Evolutionary conservation across 2,113 vertebrate species (phyloP).

Genomic region (Puffinus mauretanicus): DNA sequence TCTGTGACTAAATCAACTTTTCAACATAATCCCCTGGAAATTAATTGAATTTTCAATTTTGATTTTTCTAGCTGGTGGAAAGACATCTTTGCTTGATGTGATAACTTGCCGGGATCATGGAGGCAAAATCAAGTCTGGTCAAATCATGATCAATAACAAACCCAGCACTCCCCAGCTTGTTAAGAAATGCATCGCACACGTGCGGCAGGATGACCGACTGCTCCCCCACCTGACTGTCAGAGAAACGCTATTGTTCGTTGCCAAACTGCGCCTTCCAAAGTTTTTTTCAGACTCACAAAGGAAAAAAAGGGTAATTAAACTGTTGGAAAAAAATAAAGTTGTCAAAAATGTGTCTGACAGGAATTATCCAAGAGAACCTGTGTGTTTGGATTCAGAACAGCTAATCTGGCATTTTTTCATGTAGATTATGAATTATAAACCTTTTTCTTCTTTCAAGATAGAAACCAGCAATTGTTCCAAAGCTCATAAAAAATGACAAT

Average conservation of each 20-base stretch:
- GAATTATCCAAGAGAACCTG: conserved; percentile 37
- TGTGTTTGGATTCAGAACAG: conserved; percentile 49
- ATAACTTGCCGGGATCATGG: conserved; percentile 88
- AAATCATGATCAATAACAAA: conserved; percentile 85
- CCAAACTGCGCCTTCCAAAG: conserved; percentile 88
- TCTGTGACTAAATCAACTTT: background rate
- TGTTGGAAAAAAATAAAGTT: conserved; percentile 56
- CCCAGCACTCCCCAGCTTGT: conserved; percentile 83
- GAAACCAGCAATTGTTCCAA: conserved; percentile 49
- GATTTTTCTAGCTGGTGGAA: conserved; percentile 81
- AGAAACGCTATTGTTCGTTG: conserved; percentile 88
- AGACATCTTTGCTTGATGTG: conserved; percentile 89
- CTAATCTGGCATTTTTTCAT: conserved; percentile 49
- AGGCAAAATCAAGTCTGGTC: conserved; percentile 81
- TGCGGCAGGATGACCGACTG: conserved; percentile 90
- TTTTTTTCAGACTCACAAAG: conserved; percentile 86
- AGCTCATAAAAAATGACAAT: conserved; percentile 41
- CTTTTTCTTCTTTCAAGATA: conserved; percentile 42
- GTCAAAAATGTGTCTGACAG: conserved; percentile 58
- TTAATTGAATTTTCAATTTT: background rate
- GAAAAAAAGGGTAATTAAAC: conserved; percentile 85
- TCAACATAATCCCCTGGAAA: background rate
- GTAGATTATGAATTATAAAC: conserved; percentile 53
- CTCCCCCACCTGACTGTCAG: conserved; percentile 91
- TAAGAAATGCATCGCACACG: conserved; percentile 87